These are phyloP conservation scores for Oceanodroma leucorhoa DNA, from an alignment of 2,797 vertebrate species.

Conservation along the genomic window DNA sequence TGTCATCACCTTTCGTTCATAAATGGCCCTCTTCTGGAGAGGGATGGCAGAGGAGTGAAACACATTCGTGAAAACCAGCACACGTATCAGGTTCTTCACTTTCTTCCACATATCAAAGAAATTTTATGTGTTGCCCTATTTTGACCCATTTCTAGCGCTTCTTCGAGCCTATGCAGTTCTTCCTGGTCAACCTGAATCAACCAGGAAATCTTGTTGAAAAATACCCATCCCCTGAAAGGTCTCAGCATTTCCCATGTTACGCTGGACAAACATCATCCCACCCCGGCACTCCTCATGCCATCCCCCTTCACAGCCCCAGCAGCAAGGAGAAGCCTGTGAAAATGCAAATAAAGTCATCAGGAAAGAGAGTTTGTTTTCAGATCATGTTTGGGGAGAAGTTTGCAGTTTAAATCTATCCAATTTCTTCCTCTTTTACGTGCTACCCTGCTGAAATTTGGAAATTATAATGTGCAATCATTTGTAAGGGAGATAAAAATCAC, in stretches of 20 bases:
- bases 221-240: not conserved
- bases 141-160: not conserved
- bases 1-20: accelerated
- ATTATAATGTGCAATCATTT: not conserved
- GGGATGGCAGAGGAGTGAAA: not conserved
- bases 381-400: not conserved
- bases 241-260: not conserved
- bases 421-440: not conserved
- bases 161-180: not conserved
- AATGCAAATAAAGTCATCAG: not conserved
- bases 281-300: not conserved
- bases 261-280: not conserved
- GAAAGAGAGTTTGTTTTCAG: not conserved
- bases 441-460: not conserved
- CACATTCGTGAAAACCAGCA: not conserved
- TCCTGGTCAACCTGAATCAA: not conserved
- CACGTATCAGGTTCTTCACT: not conserved
- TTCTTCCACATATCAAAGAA: not conserved
- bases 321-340: not conserved
- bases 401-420: not conserved
- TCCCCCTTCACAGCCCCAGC: not conserved
- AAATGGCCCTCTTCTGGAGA: not conserved
- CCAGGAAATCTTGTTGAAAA: not conserved
- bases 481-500: not conserved
- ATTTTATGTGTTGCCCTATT: not conserved